Conservation (phyloP, 2,113 vertebrate species). For the Boulengeromyrus knoepffleri region DNA sequence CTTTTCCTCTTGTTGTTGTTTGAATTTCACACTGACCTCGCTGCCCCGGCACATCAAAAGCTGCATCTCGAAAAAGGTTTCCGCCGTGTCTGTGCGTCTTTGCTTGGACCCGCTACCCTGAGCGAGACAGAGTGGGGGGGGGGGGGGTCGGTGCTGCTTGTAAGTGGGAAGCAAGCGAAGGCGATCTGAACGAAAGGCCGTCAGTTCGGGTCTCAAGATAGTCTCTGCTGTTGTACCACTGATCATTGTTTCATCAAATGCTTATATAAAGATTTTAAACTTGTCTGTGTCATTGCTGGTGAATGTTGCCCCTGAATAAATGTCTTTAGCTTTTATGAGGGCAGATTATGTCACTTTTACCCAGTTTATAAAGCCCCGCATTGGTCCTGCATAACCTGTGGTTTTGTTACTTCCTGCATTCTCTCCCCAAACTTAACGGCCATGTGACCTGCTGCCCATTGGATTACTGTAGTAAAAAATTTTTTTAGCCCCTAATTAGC, state of each 20-base stretch:
- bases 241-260: neutral
- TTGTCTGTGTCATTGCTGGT: neutral
- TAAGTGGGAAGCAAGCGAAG: neutral
- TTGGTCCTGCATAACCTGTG: neutral
- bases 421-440: neutral
- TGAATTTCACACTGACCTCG: constrained; percentile 62
- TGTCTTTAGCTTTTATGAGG: neutral
- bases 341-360: neutral
- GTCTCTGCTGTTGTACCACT: neutral
- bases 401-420: neutral
- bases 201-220: neutral
- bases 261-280: neutral
- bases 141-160: neutral
- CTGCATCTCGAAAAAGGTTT: constrained; percentile 56
- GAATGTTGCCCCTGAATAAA: neutral
- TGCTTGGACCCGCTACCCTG: constrained; percentile 36
- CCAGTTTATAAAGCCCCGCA: neutral
- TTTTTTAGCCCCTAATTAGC: neutral
- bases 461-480: neutral
- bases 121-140: constrained; percentile 23
- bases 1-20: constrained; percentile 40
- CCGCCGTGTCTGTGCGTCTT: constrained; percentile 45
- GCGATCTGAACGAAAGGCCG: neutral
- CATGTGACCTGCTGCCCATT: neutral
- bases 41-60: constrained; percentile 63